These are phyloP conservation scores for Mugil cephalus DNA, from an alignment of 2,113 vertebrate species.

Conservation along the genomic window DNA sequence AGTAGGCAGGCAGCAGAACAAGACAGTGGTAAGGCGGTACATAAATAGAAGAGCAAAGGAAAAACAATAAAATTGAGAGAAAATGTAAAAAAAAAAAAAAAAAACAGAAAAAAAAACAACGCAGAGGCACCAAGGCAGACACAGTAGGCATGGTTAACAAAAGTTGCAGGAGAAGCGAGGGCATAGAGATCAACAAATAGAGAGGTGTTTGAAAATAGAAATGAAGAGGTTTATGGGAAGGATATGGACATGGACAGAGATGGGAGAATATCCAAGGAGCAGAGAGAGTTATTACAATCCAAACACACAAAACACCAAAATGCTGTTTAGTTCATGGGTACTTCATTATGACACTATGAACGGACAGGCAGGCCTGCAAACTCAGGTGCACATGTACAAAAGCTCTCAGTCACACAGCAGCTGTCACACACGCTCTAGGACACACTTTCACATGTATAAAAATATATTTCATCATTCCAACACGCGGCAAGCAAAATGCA, in stretches of 20 bases:
- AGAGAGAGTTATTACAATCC: constrained; percentile 83
- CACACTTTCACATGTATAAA: constrained; percentile 23
- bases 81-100: constrained; percentile 42
- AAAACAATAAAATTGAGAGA: constrained; percentile 34
- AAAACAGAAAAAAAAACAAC: constrained; percentile 42
- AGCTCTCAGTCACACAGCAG: constrained; percentile 44
- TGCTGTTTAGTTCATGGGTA: constrained; percentile 76
- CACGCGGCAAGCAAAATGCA: constrained; percentile 59
- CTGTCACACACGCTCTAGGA: constrained; percentile 18
- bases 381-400: constrained; percentile 58
- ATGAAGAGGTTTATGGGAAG: constrained; percentile 59
- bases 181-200: constrained; percentile 59
- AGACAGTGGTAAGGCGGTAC: constrained; percentile 69
- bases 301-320: constrained; percentile 76
- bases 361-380: constrained; percentile 70
- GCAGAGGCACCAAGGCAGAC: constrained; percentile 46
- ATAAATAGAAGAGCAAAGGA: constrained; percentile 42
- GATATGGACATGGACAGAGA: constrained; percentile 70
- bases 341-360: constrained; percentile 75
- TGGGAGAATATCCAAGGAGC: constrained; percentile 78
- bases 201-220: constrained; percentile 52
- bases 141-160: constrained; percentile 51
- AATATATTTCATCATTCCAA: constrained; percentile 50
- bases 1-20: constrained; percentile 74
- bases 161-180: constrained; percentile 49